These are phyloP conservation scores for Chironomus tepperi DNA, from an alignment of 1,140 invertebrate species.

Conservation along the genomic window DNA sequence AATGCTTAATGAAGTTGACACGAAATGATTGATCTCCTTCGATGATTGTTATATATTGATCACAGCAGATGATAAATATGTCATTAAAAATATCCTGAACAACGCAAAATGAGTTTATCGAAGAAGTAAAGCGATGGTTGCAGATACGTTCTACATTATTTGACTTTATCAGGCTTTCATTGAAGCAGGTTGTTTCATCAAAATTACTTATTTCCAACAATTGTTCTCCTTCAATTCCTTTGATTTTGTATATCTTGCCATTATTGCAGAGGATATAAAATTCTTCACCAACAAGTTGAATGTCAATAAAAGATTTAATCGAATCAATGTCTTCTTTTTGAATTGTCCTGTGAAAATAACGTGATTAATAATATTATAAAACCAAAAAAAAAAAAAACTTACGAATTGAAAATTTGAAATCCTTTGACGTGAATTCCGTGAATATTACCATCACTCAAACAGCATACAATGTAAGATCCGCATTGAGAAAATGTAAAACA, in stretches of 20 bases:
- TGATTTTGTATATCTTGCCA: slow-evolving; percentile 35
- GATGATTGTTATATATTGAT: background rate
- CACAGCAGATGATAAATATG: background rate
- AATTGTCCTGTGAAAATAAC: slow-evolving; percentile 27
- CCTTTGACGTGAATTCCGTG: slow-evolving; percentile 37
- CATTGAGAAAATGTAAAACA: slow-evolving; percentile 32
- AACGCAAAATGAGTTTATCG: slow-evolving; percentile 24
- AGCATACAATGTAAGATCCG: slow-evolving; percentile 37
- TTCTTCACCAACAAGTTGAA: slow-evolving; percentile 31
- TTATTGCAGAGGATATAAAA: slow-evolving; percentile 35
- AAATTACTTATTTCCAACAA: slow-evolving; percentile 28
- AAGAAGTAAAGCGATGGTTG: background rate
- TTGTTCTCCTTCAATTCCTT: slow-evolving; percentile 33
- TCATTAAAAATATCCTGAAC: slow-evolving; percentile 29
- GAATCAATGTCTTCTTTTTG: slow-evolving; percentile 32
- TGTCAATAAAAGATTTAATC: slow-evolving; percentile 30
- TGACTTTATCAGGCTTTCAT: slow-evolving; percentile 32
- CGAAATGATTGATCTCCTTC: background rate
- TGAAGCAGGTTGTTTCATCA: slow-evolving; percentile 28
- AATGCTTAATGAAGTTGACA: slow-evolving; percentile 28
- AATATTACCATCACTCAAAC: slow-evolving; percentile 35
- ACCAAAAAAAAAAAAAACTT: too few species aligned
- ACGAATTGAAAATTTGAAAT: slow-evolving; percentile 33
- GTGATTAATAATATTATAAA: too few species aligned
- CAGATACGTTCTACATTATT: slow-evolving; percentile 28